Evolutionary conservation across 2,888 invertebrate species (phyloP).

Genomic region (Mantis religiosa): DNA sequence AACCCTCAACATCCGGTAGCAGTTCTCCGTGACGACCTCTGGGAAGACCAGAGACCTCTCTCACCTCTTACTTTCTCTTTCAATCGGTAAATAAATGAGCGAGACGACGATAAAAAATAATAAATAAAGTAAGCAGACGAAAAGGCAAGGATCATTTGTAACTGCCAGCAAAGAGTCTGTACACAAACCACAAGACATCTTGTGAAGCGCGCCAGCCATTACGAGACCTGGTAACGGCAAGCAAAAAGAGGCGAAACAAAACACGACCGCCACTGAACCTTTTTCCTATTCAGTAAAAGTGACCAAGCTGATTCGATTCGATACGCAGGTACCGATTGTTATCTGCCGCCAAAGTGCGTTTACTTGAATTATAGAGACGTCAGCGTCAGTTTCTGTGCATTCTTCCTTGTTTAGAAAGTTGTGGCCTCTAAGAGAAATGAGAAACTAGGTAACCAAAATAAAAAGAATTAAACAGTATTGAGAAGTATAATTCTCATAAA

Average conservation of each 20-base stretch:
- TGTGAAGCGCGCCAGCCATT: neutral
- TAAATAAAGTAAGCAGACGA: neutral
- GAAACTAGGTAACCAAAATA: too few species aligned
- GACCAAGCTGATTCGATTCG: neutral
- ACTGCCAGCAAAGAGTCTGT: neutral
- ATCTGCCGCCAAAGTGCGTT: neutral
- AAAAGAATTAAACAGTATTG: too few species aligned
- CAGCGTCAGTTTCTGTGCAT: neutral
- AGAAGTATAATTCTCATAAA: too few species aligned
- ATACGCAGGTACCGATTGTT: neutral
- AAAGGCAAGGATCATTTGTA: constrained; percentile 1
- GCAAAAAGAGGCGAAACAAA: neutral
- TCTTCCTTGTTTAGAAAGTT: neutral
- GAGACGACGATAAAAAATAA: neutral
- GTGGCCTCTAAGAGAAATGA: neutral
- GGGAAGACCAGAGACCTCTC: neutral
- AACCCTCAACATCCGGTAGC: neutral
- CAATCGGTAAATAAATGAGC: neutral
- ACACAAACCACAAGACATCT: neutral
- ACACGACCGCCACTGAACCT: neutral
- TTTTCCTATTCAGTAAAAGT: neutral
- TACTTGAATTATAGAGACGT: neutral
- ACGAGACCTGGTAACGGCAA: neutral
- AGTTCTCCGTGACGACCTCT: neutral
- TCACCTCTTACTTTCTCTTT: neutral